Percentiles rank a stretch among this genome's conserved stretches.
Conservation (phyloP, 2,113 vertebrate species). For the Leptosomus discolor region DNA sequence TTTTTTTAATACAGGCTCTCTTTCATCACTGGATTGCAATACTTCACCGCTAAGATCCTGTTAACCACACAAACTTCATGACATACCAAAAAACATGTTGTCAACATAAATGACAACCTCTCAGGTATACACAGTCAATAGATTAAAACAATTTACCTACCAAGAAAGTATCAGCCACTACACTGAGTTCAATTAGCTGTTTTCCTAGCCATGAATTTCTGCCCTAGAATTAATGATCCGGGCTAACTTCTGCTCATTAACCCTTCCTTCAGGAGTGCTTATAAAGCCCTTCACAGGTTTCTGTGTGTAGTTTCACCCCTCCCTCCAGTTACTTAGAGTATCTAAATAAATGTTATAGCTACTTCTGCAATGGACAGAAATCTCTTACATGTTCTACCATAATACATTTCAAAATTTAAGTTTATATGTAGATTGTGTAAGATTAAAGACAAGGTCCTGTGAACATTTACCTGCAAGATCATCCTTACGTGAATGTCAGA, state of each 20-base stretch:
- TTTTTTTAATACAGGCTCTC: background rate
- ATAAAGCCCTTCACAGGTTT: background rate
- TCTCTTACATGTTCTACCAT: background rate
- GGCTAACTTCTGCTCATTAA: background rate
- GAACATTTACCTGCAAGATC: background rate
- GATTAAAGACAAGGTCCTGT: background rate
- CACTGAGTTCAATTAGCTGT: background rate
- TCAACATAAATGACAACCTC: background rate
- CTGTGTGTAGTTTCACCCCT: background rate
- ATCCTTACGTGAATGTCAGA: background rate
- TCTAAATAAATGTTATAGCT: background rate
- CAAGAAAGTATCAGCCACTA: background rate
- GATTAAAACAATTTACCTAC: background rate
- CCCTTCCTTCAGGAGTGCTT: background rate
- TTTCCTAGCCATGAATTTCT: background rate
- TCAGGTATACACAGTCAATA: background rate
- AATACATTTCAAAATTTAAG: background rate
- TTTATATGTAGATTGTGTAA: background rate
- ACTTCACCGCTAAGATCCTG: background rate
- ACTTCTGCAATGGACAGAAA: background rate
- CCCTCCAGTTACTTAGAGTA: too few species aligned
- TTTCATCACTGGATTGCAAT: background rate
- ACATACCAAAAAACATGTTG: background rate
- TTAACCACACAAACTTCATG: background rate
- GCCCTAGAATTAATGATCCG: background rate